Evolutionary conservation across 2,113 vertebrate species (phyloP).

Genomic region (Neoarius graeffei): DNA sequence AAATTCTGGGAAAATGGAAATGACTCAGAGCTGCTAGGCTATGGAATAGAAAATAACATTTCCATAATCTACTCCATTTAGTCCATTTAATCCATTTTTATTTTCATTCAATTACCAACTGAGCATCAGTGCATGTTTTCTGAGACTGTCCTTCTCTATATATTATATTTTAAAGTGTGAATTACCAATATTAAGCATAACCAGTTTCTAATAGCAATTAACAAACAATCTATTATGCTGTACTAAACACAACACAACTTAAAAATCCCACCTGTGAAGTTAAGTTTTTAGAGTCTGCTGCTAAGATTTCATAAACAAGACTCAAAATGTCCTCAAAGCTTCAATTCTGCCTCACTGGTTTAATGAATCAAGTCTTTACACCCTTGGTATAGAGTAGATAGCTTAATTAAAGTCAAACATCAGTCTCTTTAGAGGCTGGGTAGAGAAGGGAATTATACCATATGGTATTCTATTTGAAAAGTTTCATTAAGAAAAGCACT

Average conservation of each 20-base stretch:
- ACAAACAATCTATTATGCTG: not conserved
- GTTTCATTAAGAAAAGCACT: not conserved
- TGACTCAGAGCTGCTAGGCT: not conserved
- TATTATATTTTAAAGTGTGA: not conserved
- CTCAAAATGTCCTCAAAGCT: not conserved
- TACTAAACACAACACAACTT: not conserved
- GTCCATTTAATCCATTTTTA: not conserved
- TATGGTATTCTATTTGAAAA: conserved; percentile 1
- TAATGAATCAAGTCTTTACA: too few relatives aligned
- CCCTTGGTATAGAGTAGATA: not conserved
- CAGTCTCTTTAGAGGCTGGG: not conserved
- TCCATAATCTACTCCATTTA: not conserved
- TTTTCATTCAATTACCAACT: not conserved
- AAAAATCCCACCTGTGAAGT: not conserved
- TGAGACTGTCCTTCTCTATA: not conserved
- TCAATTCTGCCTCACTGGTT: not conserved
- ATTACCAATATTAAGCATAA: not conserved
- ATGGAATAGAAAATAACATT: not conserved
- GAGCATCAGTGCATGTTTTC: not conserved
- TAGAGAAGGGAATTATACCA: not conserved
- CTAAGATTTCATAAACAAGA: not conserved
- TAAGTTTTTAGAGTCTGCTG: not conserved
- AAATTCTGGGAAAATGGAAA: not conserved
- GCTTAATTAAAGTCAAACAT: not conserved
- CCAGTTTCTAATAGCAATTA: not conserved